Evolutionary conservation across 64 coral and sea anemone genomes (phyloP).

Genomic region (Actinia tenebrosa): DNA sequence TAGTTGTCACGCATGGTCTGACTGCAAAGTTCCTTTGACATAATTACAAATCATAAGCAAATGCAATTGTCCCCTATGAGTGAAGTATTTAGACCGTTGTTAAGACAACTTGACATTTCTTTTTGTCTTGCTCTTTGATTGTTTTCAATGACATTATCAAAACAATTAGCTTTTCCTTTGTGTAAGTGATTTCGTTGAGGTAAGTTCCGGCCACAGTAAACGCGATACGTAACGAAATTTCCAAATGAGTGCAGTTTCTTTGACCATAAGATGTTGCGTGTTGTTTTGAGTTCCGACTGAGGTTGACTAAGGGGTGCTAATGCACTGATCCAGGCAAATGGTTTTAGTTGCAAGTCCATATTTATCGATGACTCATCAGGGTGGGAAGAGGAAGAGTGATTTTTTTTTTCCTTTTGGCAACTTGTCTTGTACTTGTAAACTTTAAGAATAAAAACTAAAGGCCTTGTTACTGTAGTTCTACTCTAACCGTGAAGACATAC

Average conservation of each 20-base stretch:
- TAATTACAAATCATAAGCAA: not conserved
- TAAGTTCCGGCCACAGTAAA: not conserved
- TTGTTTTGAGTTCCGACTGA: not conserved
- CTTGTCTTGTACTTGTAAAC: too few species aligned
- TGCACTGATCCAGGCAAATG: not conserved
- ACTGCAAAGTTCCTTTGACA: not conserved
- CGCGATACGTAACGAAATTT: not conserved
- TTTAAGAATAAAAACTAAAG: too few species aligned
- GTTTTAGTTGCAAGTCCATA: not conserved
- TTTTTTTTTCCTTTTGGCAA: too few species aligned
- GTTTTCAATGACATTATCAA: slow-evolving; percentile 12
- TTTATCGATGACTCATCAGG: not conserved
- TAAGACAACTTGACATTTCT: slow-evolving; percentile 4
- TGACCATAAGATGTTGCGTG: not conserved
- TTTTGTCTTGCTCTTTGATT: slow-evolving; percentile 6
- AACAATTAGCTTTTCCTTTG: slow-evolving; percentile 12
- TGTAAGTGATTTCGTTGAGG: slow-evolving; percentile 4
- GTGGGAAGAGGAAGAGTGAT: too few species aligned
- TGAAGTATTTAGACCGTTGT: not conserved
- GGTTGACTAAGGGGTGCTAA: not conserved
- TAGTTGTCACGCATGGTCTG: not conserved
- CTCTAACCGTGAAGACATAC: too few species aligned
- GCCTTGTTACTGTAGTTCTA: too few species aligned
- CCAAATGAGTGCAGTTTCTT: not conserved
- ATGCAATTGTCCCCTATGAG: not conserved